Base-by-base conservation (phyloP, 2,888 invertebrate species). In the Mimumesa dahlbomi region DNA sequence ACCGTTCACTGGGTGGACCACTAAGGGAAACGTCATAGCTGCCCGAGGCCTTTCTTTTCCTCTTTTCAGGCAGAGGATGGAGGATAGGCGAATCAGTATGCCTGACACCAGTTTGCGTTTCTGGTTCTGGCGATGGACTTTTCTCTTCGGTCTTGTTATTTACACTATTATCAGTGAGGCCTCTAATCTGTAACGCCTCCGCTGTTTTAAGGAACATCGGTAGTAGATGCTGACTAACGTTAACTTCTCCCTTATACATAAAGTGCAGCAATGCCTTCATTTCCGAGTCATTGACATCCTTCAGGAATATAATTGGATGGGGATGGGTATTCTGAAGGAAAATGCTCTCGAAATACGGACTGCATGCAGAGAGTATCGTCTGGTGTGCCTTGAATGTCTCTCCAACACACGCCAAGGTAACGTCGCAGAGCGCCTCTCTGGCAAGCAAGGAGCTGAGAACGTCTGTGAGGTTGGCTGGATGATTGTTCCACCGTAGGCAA, bases 401-500 rank as follows among this genome's bases (percentile, higher is more conserved):
- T 87, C 96, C 96, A 90, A 96, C 96, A 90, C 96, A 96, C 82
- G 97, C 97, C 88, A 97, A 92, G 85, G 97, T 97, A 86, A 97
- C 97, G 92, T 97, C 97, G 90, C 97, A 97, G 84, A 97, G 93
- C 84, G 95, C 95, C 91, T 96, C 96, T 90, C 96, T 93, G 90
- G 96, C 94, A 87, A 96, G 92, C 88, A 96, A 92, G 89, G 95
- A 95, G 88, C 95, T 95, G 86, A 96, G 93, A 89, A 96, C 96
- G 91, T 96, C 96, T 89, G 96, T 96, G 91, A 97, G 92, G 92
- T 96, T 96, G 91, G 93, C 94, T 89, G 95, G 96, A 92, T 96
- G 96, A 92, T 96, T 97, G 93, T 96, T 96, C 96, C 96, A 97
- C 92, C 96, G 95, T 90, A 97, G 93, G 92, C 96, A 96, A 92